Evolutionary conservation across 2,797 vertebrate species (phyloP), one percentile per base, ranked within the genome.

Genomic region (Gymnoscopelus microlampas): DNA sequence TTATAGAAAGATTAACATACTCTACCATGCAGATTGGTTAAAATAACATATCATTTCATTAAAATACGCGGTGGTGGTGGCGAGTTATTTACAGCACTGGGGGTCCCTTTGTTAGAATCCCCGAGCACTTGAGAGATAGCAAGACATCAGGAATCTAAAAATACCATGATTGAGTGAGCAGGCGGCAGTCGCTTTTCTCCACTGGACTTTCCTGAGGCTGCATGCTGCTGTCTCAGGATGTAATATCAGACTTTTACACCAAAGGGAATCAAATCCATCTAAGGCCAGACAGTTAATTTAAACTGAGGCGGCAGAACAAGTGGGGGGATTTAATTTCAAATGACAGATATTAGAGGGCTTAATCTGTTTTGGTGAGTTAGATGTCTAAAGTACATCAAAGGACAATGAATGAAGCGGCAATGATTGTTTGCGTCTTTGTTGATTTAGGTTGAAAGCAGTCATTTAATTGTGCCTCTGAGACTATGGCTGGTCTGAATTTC

Each of bases 71-170:
- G n/a, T n/a, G n/a, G 51, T 53, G 23, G 39, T 10, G 39, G 7
- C 23, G 65, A 24, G 14, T 47, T 85, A 77, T 84, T 81, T 88
- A 78, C 68, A 73, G 60, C 66, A 79, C 0, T 8, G 61, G 70
- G 81, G 66, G 73, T 73, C 80, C 82, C 76, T 82, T 70, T 65
- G 78, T 81, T 60, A 11, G 77, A 86, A 87, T 86, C 72, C 39
- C 81, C 81, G 79, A 87, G 81, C 80, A 66, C 77, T 88, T 68
- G 76, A 82, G 83, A 81, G 79, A 85, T 60, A 85, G 85, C 66
- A 62, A 83, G 81, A 81, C 58, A 54, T 79, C 82, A 80, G 70
- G 85, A 82, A 88, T 87, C 87, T 89, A 90, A 88, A 92, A 91
- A 89, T 88, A 89, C 76, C 82, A 69, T 26, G 69, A 70, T 72